Evolutionary conservation across 2,113 vertebrate genomes (phyloP).

Genomic region (Peromyscus californicus): DNA sequence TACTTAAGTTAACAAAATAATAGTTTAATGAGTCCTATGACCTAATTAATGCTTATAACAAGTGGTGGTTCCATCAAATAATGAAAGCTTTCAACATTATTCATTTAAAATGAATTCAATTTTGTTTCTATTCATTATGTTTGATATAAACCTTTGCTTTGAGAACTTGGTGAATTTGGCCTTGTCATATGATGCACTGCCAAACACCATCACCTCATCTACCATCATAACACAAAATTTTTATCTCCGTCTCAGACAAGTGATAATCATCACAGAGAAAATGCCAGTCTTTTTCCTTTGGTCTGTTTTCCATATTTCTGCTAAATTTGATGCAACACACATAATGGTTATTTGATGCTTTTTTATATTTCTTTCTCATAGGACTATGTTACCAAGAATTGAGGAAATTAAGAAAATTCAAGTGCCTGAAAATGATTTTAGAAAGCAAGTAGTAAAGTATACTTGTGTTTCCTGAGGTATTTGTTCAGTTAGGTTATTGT

Average conservation of each 20-base stretch:
- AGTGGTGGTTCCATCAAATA: neutral
- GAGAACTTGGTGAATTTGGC: neutral
- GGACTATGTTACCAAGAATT: neutral
- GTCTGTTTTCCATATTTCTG: neutral
- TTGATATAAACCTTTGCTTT: conserved; percentile 13
- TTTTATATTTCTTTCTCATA: neutral
- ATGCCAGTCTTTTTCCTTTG: neutral
- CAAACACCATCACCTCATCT: neutral
- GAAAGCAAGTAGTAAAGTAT: neutral
- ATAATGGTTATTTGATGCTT: neutral
- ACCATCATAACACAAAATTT: neutral
- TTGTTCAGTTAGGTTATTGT: neutral
- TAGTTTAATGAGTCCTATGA: neutral
- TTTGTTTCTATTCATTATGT: neutral
- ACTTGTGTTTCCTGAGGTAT: neutral
- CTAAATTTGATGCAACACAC: neutral
- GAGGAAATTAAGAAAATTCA: neutral
- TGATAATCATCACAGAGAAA: neutral
- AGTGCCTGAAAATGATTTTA: neutral
- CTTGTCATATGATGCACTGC: neutral
- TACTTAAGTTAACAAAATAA: conserved; percentile 28
- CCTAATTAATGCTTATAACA: neutral
- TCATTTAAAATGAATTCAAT: conserved; percentile 34
- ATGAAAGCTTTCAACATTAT: neutral
- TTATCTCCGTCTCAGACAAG: neutral